Base-by-base conservation (phyloP, 1,140 invertebrate genomes). In the Paraescarpia echinospica region DNA sequence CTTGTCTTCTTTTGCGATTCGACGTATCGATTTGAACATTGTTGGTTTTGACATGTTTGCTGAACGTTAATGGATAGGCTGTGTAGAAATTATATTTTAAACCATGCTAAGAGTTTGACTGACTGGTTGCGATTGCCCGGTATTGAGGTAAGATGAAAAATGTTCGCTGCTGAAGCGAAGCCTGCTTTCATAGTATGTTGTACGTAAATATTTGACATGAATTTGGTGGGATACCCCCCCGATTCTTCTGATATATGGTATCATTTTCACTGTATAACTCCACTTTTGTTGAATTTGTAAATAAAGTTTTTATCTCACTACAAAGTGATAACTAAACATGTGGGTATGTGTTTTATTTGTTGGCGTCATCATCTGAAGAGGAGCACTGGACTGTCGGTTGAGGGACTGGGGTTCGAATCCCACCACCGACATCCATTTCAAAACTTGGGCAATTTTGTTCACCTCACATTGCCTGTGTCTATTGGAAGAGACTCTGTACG, bases 261-360 rank as follows among this genome's bases (percentile, higher is more conserved):
- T 35, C 34, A 48, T 59, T 59, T 92, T 48, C 34, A 35, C 34
- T 92, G 33, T 48, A 92, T 51, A 92, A 35, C 35, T 92, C 33
- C 34, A 92, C 91, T 59, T 93, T 93, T 93, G 92, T 92, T 93
- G 93, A 92, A 92, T 94, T 93, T 94, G 89, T 93, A 90, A 90
- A 92, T 92, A 93, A 92, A 92, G 91, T 92, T 93, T 92, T 93
- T 93, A 92, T 91, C 92, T 90, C 92, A 93, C 35, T 90, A 33
- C 77, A 91, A 91, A 92, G 93, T 91, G 89, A 92, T 90, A 93
- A 93, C 92, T 90, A 92, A 92, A 77, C 59, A 77, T 18, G 77
- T 41, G 89, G n/a, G 89, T 89, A 77, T 88, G 33, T 77, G 92
- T 33, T 93, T 91, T 51, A 92, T 33, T 48, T 22, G 34, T 34